Conservation (phyloP, 2,888 invertebrate species). For the Lydus trimaculatus region DNA sequence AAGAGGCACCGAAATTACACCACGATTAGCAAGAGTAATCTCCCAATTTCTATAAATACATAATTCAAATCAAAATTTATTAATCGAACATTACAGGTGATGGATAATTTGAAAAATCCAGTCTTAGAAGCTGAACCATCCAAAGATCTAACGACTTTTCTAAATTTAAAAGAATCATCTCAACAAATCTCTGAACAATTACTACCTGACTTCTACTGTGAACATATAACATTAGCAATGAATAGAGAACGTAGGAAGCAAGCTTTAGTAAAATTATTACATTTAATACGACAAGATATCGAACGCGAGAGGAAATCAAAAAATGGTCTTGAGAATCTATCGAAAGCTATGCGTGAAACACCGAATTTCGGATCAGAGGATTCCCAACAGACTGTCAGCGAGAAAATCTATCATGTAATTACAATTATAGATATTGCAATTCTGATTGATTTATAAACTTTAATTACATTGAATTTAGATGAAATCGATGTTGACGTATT, state of each 20-base stretch:
- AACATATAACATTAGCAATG: conserved; percentile 93
- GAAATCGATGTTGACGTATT: conserved; percentile 89
- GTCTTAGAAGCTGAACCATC: conserved; percentile 76
- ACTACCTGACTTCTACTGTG: conserved; percentile 93
- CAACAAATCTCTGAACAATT: conserved; percentile 77
- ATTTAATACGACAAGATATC: conserved; percentile 85
- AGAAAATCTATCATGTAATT: conserved; percentile 90
- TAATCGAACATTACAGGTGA: too few relatives aligned
- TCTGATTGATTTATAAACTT: not conserved
- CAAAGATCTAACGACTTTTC: conserved; percentile 69
- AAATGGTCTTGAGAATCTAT: conserved; percentile 87
- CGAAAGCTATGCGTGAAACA: conserved; percentile 84
- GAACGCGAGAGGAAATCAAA: conserved; percentile 90
- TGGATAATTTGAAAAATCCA: conserved; percentile 73
- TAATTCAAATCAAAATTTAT: conserved; percentile 15
- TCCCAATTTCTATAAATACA: not conserved
- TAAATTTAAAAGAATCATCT: conserved; percentile 73
- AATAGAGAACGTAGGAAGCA: conserved; percentile 88
- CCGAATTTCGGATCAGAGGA: conserved; percentile 87
- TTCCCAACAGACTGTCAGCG: conserved; percentile 89
- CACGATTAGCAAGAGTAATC: conserved; percentile 75
- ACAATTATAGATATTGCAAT: not conserved
- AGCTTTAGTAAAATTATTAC: conserved; percentile 83
- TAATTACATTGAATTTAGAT: too few relatives aligned
- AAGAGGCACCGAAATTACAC: conserved; percentile 75